These are phyloP conservation scores for Paralvinella palmiformis DNA, from an alignment of 1,140 invertebrate genomes.

Conservation along the genomic window DNA sequence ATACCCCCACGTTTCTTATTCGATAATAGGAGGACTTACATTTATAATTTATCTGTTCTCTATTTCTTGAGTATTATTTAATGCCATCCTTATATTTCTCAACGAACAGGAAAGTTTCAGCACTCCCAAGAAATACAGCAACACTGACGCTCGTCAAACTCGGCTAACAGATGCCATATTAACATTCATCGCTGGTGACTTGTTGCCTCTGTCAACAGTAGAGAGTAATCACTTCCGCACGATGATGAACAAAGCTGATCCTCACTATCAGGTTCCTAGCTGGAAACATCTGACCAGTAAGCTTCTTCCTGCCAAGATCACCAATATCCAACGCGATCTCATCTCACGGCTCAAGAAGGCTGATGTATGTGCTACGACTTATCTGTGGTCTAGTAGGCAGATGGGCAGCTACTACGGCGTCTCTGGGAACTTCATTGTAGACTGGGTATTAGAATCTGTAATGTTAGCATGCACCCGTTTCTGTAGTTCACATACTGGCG, in stretches of 20 bases:
- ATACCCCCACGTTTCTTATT: too few species aligned
- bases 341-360: too few species aligned
- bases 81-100: too few species aligned
- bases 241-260: neutral
- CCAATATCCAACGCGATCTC: too few species aligned
- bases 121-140: conserved; percentile 14
- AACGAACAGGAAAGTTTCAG: too few species aligned
- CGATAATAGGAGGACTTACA: too few species aligned
- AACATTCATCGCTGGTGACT: neutral
- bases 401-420: neutral
- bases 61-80: too few species aligned
- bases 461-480: neutral
- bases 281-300: too few species aligned
- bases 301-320: too few species aligned
- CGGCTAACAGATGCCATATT: neutral
- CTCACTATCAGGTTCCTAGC: too few species aligned
- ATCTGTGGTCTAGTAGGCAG: neutral
- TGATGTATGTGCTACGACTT: neutral
- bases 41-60: too few species aligned
- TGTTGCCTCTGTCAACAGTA: neutral
- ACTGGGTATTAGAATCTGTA: neutral
- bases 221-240: neutral
- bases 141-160: neutral
- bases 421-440: neutral
- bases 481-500: neutral